Conservation (phyloP, 2,113 vertebrate genomes). For the Labrus mixtus region DNA sequence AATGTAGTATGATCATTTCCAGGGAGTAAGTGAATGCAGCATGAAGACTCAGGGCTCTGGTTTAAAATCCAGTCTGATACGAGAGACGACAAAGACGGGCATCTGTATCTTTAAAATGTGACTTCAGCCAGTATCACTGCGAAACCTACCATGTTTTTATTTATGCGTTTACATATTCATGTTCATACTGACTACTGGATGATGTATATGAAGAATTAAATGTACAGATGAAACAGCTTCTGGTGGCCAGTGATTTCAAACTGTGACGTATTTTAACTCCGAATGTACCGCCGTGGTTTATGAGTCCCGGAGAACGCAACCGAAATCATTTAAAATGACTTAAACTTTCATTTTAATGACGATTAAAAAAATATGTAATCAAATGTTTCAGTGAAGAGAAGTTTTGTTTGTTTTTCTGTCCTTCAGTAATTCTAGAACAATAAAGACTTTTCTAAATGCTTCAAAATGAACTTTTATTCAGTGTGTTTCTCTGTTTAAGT, state of each 20-base stretch:
- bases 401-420: constrained; percentile 1
- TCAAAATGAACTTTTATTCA: too few species aligned
- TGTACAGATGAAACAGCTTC: not conserved
- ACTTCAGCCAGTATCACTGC: constrained; percentile 3
- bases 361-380: not conserved
- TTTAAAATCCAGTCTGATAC: not conserved
- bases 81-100: not conserved
- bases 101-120: not conserved
- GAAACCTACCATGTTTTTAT: not conserved
- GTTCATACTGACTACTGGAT: not conserved
- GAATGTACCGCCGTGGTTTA: not conserved
- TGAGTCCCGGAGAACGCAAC: not conserved
- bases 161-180: constrained; percentile 13
- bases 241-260: constrained; percentile 6
- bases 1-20: not conserved
- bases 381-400: not conserved
- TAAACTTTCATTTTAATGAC: not conserved
- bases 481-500: too few species aligned
- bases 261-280: constrained; percentile 2
- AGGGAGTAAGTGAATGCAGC: constrained; percentile 28
- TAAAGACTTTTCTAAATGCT: too few species aligned
- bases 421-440: not conserved
- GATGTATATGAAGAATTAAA: constrained; percentile 1
- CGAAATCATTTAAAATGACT: not conserved
- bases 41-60: constrained; percentile 48